These are phyloP conservation scores for Caenorhabditis doughertyi DNA, from an alignment of 2,888 invertebrate genomes.

Conservation along the genomic window DNA sequence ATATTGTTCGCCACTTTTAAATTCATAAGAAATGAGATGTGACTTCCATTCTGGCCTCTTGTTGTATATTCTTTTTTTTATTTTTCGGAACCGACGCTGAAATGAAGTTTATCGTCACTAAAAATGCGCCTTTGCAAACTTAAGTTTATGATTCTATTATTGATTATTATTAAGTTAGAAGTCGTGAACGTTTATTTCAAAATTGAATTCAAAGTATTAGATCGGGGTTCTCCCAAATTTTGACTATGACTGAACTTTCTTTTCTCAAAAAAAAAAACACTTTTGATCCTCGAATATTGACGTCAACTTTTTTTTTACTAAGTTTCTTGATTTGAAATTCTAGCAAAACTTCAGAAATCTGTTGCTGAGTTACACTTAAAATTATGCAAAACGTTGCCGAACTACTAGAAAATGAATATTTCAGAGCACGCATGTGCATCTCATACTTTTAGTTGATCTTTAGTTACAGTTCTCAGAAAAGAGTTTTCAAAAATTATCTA, in stretches of 20 bases:
- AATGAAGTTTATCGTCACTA: background rate
- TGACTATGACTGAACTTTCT: too few relatives aligned
- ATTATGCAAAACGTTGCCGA: slow-evolving; percentile 56
- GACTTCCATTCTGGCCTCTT: slow-evolving; percentile 14
- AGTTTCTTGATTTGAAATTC: background rate
- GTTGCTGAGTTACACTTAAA: slow-evolving; percentile 50
- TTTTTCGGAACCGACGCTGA: background rate
- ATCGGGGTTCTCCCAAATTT: too few relatives aligned
- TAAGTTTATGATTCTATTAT: background rate
- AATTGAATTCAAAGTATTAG: background rate
- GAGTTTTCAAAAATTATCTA: background rate
- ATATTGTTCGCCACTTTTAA: slow-evolving; percentile 45
- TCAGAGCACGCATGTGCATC: slow-evolving; percentile 16
- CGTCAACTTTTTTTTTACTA: slow-evolving; percentile 2
- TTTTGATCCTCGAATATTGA: background rate
- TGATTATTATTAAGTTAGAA: background rate
- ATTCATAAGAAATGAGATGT: slow-evolving; percentile 57
- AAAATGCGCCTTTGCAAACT: background rate
- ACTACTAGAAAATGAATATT: slow-evolving; percentile 48
- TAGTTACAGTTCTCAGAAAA: slow-evolving; percentile 22
- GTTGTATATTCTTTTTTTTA: slow-evolving; percentile 13
- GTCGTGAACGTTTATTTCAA: background rate
- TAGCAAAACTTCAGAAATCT: slow-evolving; percentile 41
- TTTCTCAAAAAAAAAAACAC: too few relatives aligned
- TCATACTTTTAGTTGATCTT: slow-evolving; percentile 12